phyloP scores from a whole-genome alignment of 92 coral and sea anemone genomes.

The Zoanthus sansibaricus region DNA sequence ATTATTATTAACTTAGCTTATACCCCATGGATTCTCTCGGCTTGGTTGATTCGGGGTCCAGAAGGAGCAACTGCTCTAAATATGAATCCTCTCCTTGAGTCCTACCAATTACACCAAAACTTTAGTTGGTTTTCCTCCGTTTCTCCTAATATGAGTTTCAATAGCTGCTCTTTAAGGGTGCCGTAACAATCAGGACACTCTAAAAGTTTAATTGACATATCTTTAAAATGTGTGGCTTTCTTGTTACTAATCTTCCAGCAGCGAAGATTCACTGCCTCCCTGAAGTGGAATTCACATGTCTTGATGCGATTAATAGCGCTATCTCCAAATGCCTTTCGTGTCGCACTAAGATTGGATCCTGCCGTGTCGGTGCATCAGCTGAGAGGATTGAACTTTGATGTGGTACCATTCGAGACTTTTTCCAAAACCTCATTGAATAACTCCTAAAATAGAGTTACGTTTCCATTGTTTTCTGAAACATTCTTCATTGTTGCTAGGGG shows the following conservation, averaged over 20 bases:
- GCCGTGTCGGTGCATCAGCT: constrained; percentile 53
- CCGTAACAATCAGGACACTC: not conserved
- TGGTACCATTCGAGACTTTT: constrained; percentile 30
- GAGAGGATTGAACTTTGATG: constrained; percentile 14
- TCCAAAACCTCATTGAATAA: constrained; percentile 46
- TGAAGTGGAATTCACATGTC: constrained; percentile 3
- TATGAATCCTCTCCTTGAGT: not conserved
- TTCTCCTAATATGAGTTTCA: not conserved
- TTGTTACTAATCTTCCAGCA: not conserved
- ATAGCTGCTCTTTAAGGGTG: not conserved
- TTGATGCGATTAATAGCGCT: not conserved
- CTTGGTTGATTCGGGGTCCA: not conserved
- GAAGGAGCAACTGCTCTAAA: not conserved
- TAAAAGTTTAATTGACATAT: not conserved
- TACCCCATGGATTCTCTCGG: not conserved
- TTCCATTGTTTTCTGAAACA: constrained; percentile 33
- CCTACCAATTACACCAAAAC: not conserved
- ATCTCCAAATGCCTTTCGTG: not conserved
- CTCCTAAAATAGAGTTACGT: constrained; percentile 47
- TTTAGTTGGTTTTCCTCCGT: not conserved
- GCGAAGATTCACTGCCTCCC: not conserved
- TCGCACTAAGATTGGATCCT: not conserved
- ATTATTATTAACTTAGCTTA: too few relatives aligned
- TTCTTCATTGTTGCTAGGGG: constrained; percentile 51
- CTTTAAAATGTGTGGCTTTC: not conserved